phyloP scores from a whole-genome alignment of 2,113 vertebrate species.

The human (Homo sapiens) region GRCh38 chr2:234939501-234940000 shows the following conservation, averaged over 20 bases:
- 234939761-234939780: not conserved
- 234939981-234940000: not conserved
- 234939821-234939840: not conserved
- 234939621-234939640: not conserved
- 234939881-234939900: not conserved
- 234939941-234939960: not conserved
- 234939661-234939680: fast-evolving
- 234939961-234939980: not conserved
- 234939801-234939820: not conserved
- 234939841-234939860: not conserved
- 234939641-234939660: fast-evolving
- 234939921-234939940: not conserved
- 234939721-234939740: not conserved
- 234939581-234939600: not conserved
- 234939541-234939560: not conserved
- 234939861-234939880: not conserved
- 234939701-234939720: not conserved
- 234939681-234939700: not conserved
- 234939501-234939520: not conserved
- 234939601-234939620: not conserved
- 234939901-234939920: not conserved
- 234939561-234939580: not conserved
- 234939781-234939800: not conserved
- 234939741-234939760: fast-evolving
- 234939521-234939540: not conserved